Percentiles rank a stretch among this genome's conserved stretches.
These are phyloP conservation scores for Esox lucius DNA, from an alignment of 2,797 vertebrate genomes.

Conservation along the genomic window DNA sequence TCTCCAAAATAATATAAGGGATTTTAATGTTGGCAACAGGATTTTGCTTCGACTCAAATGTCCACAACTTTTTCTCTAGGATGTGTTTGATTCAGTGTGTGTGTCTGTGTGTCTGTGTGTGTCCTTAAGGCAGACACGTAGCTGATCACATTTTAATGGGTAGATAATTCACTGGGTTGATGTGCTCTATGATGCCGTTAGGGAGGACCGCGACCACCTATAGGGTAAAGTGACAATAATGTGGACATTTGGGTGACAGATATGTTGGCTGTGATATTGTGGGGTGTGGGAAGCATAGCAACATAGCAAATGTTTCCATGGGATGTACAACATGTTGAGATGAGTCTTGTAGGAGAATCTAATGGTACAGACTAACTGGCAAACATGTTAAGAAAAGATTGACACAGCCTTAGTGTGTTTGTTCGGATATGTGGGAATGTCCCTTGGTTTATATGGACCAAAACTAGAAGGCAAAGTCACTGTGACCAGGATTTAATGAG, in stretches of 20 bases:
- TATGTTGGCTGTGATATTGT: background rate
- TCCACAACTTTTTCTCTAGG: constrained; percentile 16
- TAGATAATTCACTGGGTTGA: constrained; percentile 41
- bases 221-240: constrained; percentile 18
- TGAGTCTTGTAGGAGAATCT: background rate
- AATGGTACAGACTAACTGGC: background rate
- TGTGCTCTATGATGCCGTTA: constrained; percentile 32
- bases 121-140: constrained; percentile 15
- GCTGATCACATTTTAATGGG: constrained; percentile 8
- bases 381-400: background rate
- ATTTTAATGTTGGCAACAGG: constrained; percentile 29
- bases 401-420: background rate
- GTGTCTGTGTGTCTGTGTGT: constrained; percentile 8
- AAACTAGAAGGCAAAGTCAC: background rate
- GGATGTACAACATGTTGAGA: background rate
- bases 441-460: background rate
- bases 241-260: constrained; percentile 10
- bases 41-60: constrained; percentile 40
- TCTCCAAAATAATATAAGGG: constrained; percentile 38
- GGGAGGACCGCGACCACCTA: constrained; percentile 10
- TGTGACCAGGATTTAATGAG: background rate
- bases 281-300: background rate
- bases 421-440: background rate
- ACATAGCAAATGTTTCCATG: background rate
- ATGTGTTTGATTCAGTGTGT: background rate